A percentile compares a stretch with the other conserved stretches of the same genome.
Evolutionary conservation across 2,888 invertebrate species (phyloP).

Genomic region (Dascillus cervinus): DNA sequence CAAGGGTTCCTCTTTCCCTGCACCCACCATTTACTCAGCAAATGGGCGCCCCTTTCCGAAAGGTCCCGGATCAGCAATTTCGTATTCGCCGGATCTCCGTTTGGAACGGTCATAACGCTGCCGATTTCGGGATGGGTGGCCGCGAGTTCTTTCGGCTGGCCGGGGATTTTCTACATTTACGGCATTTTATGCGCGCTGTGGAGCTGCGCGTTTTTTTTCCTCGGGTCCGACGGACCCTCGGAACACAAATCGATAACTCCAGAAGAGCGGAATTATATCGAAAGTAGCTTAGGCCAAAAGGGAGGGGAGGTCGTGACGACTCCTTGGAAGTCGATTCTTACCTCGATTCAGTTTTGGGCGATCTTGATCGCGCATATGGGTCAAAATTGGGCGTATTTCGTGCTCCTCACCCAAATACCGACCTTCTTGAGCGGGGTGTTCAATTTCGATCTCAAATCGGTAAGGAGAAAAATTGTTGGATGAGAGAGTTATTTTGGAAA

Average conservation of each 20-base stretch:
- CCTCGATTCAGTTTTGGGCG: constrained; percentile 68
- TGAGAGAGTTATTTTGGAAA: constrained; percentile 6
- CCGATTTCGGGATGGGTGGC: constrained; percentile 61
- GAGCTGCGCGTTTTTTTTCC: constrained; percentile 48
- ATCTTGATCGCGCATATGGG: constrained; percentile 62
- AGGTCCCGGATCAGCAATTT: background rate
- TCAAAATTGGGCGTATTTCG: constrained; percentile 76
- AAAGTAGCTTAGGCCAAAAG: constrained; percentile 42
- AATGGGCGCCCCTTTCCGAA: background rate
- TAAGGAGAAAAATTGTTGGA: constrained; percentile 31
- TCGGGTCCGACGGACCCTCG: constrained; percentile 57
- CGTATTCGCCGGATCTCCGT: constrained; percentile 54
- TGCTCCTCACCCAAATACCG: constrained; percentile 70
- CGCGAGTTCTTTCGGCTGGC: constrained; percentile 61
- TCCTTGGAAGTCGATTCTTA: constrained; percentile 69
- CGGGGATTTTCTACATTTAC: constrained; percentile 65
- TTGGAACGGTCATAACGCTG: constrained; percentile 69
- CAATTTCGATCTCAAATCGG: constrained; percentile 60
- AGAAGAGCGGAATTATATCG: constrained; percentile 57
- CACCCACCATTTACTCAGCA: background rate
- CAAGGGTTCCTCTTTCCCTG: constrained; percentile 57
- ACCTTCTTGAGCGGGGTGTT: constrained; percentile 68
- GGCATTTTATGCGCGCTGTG: constrained; percentile 53
- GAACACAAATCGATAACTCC: constrained; percentile 49
- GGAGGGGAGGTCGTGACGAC: too few relatives aligned